Evolutionary conservation across 1,140 invertebrate genomes (phyloP).

Genomic region (Gryllus bimaculatus): DNA sequence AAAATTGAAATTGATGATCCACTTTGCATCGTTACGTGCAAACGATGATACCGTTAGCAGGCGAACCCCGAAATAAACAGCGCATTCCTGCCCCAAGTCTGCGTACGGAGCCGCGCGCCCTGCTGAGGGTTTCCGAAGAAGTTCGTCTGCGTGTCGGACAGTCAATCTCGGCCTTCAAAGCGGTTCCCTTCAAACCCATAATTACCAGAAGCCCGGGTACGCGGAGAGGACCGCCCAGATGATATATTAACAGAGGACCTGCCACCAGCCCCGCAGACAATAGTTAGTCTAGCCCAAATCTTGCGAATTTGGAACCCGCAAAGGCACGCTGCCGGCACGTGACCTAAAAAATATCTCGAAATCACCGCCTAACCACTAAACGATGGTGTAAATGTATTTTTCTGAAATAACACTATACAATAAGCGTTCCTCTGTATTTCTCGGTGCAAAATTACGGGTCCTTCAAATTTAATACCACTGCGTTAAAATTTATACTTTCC

Average conservation of each 20-base stretch:
- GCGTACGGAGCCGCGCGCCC: too few species aligned
- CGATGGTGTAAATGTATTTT: neutral
- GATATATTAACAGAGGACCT: neutral
- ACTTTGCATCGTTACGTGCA: too few species aligned
- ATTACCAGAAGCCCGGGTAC: neutral
- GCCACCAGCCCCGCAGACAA: neutral
- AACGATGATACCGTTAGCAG: too few species aligned
- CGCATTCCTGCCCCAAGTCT: too few species aligned
- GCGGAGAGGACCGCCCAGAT: neutral
- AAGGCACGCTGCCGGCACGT: neutral
- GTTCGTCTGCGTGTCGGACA: neutral
- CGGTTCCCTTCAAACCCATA: neutral
- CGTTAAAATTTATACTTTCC: neutral
- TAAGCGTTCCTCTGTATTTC: neutral
- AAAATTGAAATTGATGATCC: too few species aligned
- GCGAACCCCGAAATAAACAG: too few species aligned
- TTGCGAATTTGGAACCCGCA: neutral
- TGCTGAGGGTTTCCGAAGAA: too few species aligned
- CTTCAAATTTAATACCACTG: neutral
- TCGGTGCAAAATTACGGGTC: neutral
- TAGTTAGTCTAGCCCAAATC: neutral
- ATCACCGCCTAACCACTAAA: neutral
- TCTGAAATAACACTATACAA: neutral
- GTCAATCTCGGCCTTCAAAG: neutral
- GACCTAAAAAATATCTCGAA: neutral